Evolutionary conservation across 2,797 vertebrate species (phyloP), one percentile per base, ranked within the genome.

Genomic region (Semaprochilodus insignis): DNA sequence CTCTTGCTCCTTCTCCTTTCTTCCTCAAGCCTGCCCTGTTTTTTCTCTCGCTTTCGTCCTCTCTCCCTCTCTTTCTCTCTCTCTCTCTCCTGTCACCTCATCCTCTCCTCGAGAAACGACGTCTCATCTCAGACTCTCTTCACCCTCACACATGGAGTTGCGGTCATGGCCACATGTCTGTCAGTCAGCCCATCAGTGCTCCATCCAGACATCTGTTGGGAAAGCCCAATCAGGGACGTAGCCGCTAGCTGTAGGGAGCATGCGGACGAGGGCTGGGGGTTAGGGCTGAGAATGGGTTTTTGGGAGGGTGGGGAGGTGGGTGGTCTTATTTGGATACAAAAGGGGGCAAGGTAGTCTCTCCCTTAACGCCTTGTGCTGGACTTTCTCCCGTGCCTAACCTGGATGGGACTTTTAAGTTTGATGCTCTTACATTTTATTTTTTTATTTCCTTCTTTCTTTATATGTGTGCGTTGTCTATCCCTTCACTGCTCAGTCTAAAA

Each of bases 11-110:
- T 71, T 81, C 66, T 60, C 57, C 71, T 2, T 31, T 65, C 60
- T 19, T 63, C 71, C n/a, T 93, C 92, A 88, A 92, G 90, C 91
- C 91, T 92, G 90, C 92, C 92, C 91, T 90, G 87, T 90, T 91
- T 91, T 44, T 85, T 93, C 90, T 92, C 88, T 91, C 86, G 89
- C 86, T 87, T 87, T 84, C 88, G 88, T 91, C 91, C 84, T 93
- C 90, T 92, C 88, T 91, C 86, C n/a, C n/a, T 89, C 86, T 87
- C 87, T 84, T 16, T 60, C 72, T 21, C 25, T 80, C 66, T 88
- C 69, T 13, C 27, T 82, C 70, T 88, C 48, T 86, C 66, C 85
- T 88, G 87, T 88, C 88, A 88, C 72, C 92, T 90, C 93, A 86
- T 88, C 70, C 31, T 79, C 74, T 84, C 74, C 83, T 83, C 48